Evolutionary conservation across 2,888 invertebrate species (phyloP).

Genomic region (Arctia plantaginis): DNA sequence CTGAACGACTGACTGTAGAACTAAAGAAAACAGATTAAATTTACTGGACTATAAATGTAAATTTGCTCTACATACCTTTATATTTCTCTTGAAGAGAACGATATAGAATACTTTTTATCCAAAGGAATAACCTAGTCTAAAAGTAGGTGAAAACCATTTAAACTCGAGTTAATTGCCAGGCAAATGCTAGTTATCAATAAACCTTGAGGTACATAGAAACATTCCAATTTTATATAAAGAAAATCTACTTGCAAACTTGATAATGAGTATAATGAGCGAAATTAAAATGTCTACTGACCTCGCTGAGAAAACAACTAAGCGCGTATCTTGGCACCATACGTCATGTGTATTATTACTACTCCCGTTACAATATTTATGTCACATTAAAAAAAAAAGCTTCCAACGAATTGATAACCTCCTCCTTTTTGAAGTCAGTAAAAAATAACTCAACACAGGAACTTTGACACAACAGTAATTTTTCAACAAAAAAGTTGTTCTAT

Average conservation of each 20-base stretch:
- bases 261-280: slow-evolving; percentile 33
- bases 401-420: too few species aligned
- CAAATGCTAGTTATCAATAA: not conserved
- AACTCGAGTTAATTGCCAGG: not conserved
- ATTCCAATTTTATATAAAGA: slow-evolving; percentile 30
- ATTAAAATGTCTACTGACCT: slow-evolving; percentile 23
- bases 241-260: slow-evolving; percentile 24
- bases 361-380: slow-evolving; percentile 47
- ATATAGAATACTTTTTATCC: too few species aligned
- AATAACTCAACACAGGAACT: slow-evolving; percentile 34
- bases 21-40: not conserved
- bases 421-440: too few species aligned
- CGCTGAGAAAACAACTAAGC: slow-evolving; percentile 19
- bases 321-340: slow-evolving; percentile 32
- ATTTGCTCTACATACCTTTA: too few species aligned
- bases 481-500: slow-evolving; percentile 34
- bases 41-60: not conserved
- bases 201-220: slow-evolving; percentile 11
- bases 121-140: too few species aligned
- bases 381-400: too few species aligned
- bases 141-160: too few species aligned
- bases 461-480: slow-evolving; percentile 48
- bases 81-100: too few species aligned
- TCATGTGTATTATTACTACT: slow-evolving; percentile 44
- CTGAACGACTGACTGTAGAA: too few species aligned